Evolutionary conservation across 2,797 vertebrate species (phyloP), one percentile per base, ranked within the genome.

Genomic region (Falco novaeseelandiae): DNA sequence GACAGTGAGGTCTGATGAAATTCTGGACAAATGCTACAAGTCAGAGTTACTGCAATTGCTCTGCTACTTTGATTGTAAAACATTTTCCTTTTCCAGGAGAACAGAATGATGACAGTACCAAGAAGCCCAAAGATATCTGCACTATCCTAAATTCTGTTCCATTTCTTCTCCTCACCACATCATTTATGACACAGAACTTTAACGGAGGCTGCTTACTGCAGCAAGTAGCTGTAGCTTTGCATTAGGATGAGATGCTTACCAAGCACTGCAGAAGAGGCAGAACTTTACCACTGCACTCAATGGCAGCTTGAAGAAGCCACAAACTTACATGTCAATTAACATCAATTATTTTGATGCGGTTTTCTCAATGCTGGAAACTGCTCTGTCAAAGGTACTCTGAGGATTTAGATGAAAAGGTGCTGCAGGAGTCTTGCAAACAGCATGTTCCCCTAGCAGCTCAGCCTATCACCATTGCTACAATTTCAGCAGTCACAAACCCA

Each of bases 401-500:
- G 48, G 66, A 58, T 20, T 7, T 1, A 25, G 34, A 22, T 59
- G 93, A 49, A 73, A 61, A 62, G 71, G 44, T 22, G 58, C 13
- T 10, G 54, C 49, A 54, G 51, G 27, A 89, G 77, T 34, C 67
- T 63, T 10, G 22, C 44, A 32, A 49, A 49, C 2, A 0, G 87
- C 67, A 26, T 15, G 23, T 7, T 82, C 77, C 77, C 52, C 25
- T 5, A 19, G 57, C 86, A 58, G 93, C 83, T 55, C 19, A 58
- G 74, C 21, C 1, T 5, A n/a, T 40, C 90, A 63, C 72, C 90
- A 34, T 3, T 26, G 67, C 87, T 83, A 59, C 89, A 69, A 52
- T 38, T 36, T 11, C 51, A 95, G 84, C 94, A 92, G 84, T 81
- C 96, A 97, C 46, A 65, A 94, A 87, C 94, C 76, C 91, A 84